phyloP scores from a whole-genome alignment of 1,140 invertebrate genomes.

The Orius insidiosus region DNA sequence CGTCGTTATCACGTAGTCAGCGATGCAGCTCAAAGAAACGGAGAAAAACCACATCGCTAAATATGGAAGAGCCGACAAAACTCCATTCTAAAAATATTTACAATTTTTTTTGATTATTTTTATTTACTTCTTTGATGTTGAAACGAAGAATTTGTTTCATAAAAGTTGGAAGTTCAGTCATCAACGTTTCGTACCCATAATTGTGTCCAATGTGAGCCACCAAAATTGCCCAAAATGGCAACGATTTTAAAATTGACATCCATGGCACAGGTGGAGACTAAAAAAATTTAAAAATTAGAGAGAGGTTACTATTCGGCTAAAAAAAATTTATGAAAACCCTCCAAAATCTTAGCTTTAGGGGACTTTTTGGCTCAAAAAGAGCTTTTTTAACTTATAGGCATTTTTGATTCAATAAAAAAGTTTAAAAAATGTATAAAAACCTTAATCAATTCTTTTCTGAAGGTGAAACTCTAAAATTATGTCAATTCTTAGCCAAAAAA shows the following conservation, averaged over 20 bases:
- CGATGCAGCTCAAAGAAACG: constrained; percentile 57
- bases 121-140: constrained; percentile 66
- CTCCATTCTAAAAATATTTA: constrained; percentile 42
- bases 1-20: constrained; percentile 62
- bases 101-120: background rate
- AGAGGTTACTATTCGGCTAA: too few relatives aligned
- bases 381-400: too few relatives aligned
- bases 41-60: constrained; percentile 77
- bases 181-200: constrained; percentile 78
- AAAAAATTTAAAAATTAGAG: too few relatives aligned
- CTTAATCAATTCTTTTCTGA: too few relatives aligned
- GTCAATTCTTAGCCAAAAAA: too few relatives aligned
- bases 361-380: too few relatives aligned
- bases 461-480: too few relatives aligned
- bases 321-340: too few relatives aligned
- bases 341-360: too few relatives aligned
- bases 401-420: too few relatives aligned
- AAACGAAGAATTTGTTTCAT: constrained; percentile 90
- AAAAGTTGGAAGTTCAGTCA: constrained; percentile 90
- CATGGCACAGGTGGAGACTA: constrained; percentile 71
- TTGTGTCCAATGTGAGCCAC: constrained; percentile 73
- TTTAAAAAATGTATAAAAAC: too few relatives aligned
- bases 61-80: constrained; percentile 63
- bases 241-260: constrained; percentile 61
- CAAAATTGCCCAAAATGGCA: constrained; percentile 70